These are phyloP conservation scores for Penaeus indicus DNA, from an alignment of 1,140 invertebrate genomes.

Conservation along the genomic window DNA sequence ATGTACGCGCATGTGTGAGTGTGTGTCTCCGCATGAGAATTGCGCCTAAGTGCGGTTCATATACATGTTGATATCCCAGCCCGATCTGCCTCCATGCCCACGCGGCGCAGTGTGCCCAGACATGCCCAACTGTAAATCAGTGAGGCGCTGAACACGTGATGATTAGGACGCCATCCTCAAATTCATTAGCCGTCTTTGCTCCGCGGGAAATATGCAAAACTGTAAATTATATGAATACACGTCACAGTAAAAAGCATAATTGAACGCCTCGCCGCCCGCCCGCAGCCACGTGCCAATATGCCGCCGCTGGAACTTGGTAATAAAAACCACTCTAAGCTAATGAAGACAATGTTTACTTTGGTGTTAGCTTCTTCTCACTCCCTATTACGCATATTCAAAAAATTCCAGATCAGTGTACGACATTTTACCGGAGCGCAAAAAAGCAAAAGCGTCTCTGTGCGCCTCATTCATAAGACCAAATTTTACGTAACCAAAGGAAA, in stretches of 20 bases:
- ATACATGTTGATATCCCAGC: no score
- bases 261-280: conserved; percentile 20
- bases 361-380: conserved; percentile 62
- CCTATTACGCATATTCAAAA: conserved; percentile 61
- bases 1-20: no score
- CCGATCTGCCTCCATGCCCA: no score
- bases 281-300: conserved; percentile 56
- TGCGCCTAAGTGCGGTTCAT: no score
- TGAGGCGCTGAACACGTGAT: no score
- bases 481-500: conserved; percentile 40
- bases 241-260: conserved; percentile 42
- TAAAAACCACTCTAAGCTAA: conserved; percentile 58
- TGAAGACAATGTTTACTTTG: conserved; percentile 63
- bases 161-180: no score
- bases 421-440: conserved; percentile 29
- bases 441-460: conserved; percentile 50
- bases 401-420: conserved; percentile 54
- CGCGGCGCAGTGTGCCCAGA: no score
- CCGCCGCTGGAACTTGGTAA: conserved; percentile 27
- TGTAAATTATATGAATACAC: conserved; percentile 58
- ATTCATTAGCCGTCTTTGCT: no score
- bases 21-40: no score
- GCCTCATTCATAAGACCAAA: conserved; percentile 57
- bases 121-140: no score
- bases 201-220: conserved; percentile 26